Conservation (phyloP, 2,797 vertebrate genomes). For the Ambastaia sidthimunki region DNA sequence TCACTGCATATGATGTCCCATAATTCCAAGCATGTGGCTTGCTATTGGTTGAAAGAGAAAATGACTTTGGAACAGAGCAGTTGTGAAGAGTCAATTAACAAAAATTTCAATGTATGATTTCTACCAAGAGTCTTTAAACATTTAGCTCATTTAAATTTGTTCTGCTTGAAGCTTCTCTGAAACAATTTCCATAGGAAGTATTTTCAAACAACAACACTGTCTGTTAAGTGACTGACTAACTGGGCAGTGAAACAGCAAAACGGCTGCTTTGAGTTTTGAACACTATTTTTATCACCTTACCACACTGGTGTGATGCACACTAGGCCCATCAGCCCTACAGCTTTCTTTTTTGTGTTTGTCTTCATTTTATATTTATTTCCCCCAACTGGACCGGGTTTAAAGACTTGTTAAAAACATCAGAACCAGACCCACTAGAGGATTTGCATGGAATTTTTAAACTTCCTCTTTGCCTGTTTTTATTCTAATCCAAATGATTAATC, state of each 20-base stretch:
- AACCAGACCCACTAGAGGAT: slow-evolving; percentile 28
- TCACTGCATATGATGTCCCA: too few species aligned
- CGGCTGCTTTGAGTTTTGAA: not conserved
- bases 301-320: slow-evolving; percentile 1
- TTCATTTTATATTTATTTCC: not conserved
- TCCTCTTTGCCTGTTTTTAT: slow-evolving; percentile 3
- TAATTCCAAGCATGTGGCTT: too few species aligned
- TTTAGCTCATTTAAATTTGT: too few species aligned
- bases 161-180: not conserved
- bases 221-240: not conserved
- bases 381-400: slow-evolving; percentile 3
- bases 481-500: slow-evolving; percentile 16
- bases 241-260: not conserved
- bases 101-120: too few species aligned
- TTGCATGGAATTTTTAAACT: not conserved
- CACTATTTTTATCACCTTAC: not conserved
- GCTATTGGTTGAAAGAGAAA: too few species aligned
- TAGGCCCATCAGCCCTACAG: slow-evolving; percentile 33
- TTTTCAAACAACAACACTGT: not conserved
- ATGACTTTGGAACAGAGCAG: too few species aligned
- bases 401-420: slow-evolving; percentile 19
- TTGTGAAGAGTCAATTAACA: too few species aligned
- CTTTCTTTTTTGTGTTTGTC: not conserved
- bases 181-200: not conserved
- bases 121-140: too few species aligned